These are phyloP conservation scores for Pocillopora verrucosa DNA, from an alignment of 64 coral and sea anemone species.

Conservation along the genomic window DNA sequence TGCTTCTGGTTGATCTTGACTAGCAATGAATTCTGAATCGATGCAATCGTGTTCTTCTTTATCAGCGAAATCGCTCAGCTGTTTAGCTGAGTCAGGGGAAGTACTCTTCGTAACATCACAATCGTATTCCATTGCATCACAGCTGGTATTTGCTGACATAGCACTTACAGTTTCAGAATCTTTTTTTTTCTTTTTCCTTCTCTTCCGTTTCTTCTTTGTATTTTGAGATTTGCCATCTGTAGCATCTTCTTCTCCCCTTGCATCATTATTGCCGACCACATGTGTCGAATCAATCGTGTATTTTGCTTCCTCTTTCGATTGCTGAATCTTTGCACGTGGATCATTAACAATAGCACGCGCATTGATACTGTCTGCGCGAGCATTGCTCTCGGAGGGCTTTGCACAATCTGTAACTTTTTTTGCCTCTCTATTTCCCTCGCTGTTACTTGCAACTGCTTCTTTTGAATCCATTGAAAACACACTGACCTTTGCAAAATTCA, in stretches of 20 bases:
- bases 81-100: background rate
- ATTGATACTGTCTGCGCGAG: background rate
- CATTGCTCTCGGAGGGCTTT: background rate
- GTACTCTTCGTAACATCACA: background rate
- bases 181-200: slow-evolving; percentile 32
- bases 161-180: background rate
- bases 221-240: background rate
- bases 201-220: slow-evolving; percentile 38
- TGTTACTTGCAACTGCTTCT: background rate
- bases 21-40: background rate
- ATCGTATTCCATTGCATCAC: slow-evolving; percentile 4
- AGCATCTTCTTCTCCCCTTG: background rate
- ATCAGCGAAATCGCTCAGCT: background rate
- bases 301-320: background rate
- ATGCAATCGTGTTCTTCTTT: slow-evolving; percentile 7
- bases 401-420: background rate
- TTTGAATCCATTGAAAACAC: background rate
- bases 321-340: background rate
- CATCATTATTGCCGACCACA: slow-evolving; percentile 2
- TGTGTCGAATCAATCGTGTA: background rate
- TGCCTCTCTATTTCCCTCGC: background rate
- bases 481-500: background rate
- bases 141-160: background rate
- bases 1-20: background rate
- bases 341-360: background rate